Evolutionary conservation across 2,113 vertebrate species (phyloP), one percentile per base, ranked within the genome.

Genomic region (Pagrus major): DNA sequence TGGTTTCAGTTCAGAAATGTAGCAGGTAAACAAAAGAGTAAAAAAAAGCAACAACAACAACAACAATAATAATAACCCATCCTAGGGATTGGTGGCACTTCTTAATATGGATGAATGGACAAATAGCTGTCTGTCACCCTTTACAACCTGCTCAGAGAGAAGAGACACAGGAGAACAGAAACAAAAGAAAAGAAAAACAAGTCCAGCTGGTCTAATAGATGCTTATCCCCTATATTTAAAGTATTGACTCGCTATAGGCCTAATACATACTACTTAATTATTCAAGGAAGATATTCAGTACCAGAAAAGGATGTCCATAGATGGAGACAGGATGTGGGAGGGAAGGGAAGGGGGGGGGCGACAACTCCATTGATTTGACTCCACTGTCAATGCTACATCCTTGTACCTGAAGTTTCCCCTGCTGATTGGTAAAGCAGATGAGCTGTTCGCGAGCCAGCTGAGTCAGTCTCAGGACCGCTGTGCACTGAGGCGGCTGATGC

Each of bases 1-100:
- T 94, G 93, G 92, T 92, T 94, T 94, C 59, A 84, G 68, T 91
- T 90, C 61, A 92, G 84, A 87, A 88, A 88, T 81, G 71, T 72
- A 80, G 58, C 60, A 84, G 69, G 69, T 71, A 75, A 93, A 91
- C 29, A 84, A 79, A 89, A 71, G 59, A 80, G 69, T 73, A 74
- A 83, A 83, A 85, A 78, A 78, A 83, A 85, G 84, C 42, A 46
- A 42, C 54, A 88, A 84, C 20, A 88, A n/a, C n/a, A n/a, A n/a
- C n/a, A n/a, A n/a, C n/a, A n/a, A n/a, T n/a, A n/a, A 87, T 63
- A 84, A 71, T 78, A 91, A 92, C 76, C 86, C 91, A 88, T 90
- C 56, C 66, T 70, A 59, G 61, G 88, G 88, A 85, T 83, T 83
- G 85, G 87, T 90, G 91, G 91, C 90, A 93, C 91, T 92, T 94